Evolutionary conservation across 2,797 vertebrate genomes (phyloP).

Genomic region (Rhinoraja longicauda): DNA sequence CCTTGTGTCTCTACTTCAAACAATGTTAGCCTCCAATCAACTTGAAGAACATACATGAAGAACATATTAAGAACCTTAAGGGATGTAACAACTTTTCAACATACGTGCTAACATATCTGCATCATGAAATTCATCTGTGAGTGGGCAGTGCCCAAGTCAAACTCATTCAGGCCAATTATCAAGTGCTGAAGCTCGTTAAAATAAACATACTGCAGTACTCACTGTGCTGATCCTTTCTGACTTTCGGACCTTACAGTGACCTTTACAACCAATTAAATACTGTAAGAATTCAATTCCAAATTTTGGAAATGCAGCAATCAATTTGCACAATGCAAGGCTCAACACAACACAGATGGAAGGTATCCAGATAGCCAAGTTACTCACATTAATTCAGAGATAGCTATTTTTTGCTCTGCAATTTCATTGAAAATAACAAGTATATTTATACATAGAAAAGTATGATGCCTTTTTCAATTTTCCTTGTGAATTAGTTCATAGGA

Average conservation of each 20-base stretch:
- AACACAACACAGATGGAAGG: background rate
- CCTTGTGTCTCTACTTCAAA: background rate
- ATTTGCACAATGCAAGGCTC: background rate
- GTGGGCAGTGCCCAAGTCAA: background rate
- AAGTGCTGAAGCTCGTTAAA: background rate
- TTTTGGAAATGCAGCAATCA: background rate
- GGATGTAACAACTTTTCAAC: too few species aligned
- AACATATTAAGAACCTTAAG: background rate
- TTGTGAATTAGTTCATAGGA: background rate
- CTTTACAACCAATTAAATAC: background rate
- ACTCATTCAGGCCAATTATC: background rate
- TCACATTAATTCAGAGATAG: background rate
- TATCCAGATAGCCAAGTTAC: background rate
- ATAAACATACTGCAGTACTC: background rate
- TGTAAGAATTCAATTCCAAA: background rate
- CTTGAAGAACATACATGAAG: background rate
- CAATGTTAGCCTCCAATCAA: background rate
- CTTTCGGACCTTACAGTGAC: background rate
- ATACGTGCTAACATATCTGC: background rate
- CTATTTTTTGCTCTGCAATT: slow-evolving; percentile 1
- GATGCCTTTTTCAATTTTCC: background rate
- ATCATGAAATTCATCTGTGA: background rate
- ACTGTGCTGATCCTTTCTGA: background rate
- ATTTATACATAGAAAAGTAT: background rate
- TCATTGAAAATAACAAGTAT: background rate